Base-by-base conservation (phyloP, 2,797 vertebrate species). In the Mus caroli region DNA sequence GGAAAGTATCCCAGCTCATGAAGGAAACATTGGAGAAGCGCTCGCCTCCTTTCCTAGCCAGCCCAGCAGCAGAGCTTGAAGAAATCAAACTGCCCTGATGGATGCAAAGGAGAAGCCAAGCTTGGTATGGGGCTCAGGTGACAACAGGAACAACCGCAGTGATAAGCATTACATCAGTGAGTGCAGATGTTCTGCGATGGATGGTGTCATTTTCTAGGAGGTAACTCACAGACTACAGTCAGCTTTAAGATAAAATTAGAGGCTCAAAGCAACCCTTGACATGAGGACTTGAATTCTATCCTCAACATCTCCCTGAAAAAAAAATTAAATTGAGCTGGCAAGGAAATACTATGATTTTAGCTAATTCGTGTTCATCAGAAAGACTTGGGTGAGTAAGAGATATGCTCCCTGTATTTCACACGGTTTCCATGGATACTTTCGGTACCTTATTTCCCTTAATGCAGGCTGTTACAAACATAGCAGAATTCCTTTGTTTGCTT, bases 1-100 rank as follows among this genome's bases (percentile, higher is more conserved):
- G 95, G 88, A 96, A 95, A 73, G 20, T 31, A 8, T 83, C 91
- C 91, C 95, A 96, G 94, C n/a, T 93, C 77, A 52, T 19, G 77
- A 91, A 82, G 58, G 19, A 15, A 64, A 96, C 46, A 40, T 78
- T 95, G 76, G 46, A 76, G 87, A 94, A 80, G 75, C 19, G 31
- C 14, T 95, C 64, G 20, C 52, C 76, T 12, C 88, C 73, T 82
- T 90, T 86, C 88, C 17, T 67, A 37, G 24, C 3, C 40, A 69
- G 75, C 62, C 69, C 90, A 22, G 76, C 19, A 64, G 14, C 22
- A 6, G 13, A 93, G 46, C 22, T n/a, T 31, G n/a, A 71, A 94
- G 67, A 62, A 50, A 20, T 50, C 34, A 94, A 75, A 46, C 2
- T 37, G 46, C 10, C 58, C 22, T 10, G 6, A 37, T 10, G 43